Evolutionary conservation across 2,888 invertebrate species (phyloP).

Genomic region (Stenolophus ochropezus): DNA sequence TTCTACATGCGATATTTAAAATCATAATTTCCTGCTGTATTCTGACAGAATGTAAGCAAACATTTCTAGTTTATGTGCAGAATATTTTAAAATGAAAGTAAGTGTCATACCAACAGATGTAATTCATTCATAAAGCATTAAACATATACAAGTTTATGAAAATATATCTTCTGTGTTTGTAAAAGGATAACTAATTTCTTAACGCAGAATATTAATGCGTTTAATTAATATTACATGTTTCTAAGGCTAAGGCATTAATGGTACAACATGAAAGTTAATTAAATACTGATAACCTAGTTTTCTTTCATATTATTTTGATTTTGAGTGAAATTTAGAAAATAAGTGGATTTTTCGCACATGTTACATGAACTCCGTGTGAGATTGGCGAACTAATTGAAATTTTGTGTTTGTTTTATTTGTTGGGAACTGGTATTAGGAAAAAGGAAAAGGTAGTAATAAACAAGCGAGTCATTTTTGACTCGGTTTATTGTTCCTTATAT

Average conservation of each 20-base stretch:
- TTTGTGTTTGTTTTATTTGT: background rate
- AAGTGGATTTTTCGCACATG: background rate
- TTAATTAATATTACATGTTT: background rate
- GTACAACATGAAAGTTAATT: conserved; percentile 1
- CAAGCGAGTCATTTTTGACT: no score
- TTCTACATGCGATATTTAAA: no score
- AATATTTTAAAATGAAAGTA: background rate
- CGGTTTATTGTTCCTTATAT: no score
- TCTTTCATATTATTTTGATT: background rate
- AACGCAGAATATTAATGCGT: background rate
- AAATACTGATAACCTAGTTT: background rate
- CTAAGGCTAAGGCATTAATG: background rate
- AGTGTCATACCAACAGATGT: background rate
- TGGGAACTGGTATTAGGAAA: no score
- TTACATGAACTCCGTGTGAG: background rate
- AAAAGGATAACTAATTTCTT: background rate
- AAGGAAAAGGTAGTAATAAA: no score
- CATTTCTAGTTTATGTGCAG: no score
- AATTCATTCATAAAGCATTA: background rate
- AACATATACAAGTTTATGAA: background rate
- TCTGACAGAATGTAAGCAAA: no score
- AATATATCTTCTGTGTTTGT: background rate
- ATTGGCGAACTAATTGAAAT: background rate
- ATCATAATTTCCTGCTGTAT: no score
- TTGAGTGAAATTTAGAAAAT: conserved; percentile 22